Evolutionary conservation across 2,888 invertebrate species (phyloP), one percentile per base, ranked within the genome.

Genomic region (Heliconius hortense): DNA sequence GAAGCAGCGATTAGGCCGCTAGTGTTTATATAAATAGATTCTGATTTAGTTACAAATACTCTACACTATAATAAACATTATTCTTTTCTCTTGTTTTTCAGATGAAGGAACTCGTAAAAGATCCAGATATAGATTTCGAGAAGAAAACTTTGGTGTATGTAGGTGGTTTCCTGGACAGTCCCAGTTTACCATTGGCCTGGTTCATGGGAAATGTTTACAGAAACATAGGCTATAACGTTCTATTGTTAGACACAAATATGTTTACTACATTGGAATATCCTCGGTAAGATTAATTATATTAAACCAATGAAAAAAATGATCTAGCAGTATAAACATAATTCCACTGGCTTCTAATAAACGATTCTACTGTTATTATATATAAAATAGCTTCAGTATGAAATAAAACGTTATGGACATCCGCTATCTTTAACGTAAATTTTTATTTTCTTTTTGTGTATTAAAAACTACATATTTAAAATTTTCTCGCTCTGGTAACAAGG

Each of bases 141-240:
- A 90, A 83, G 74, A 88, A 84, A 72, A 91, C 90, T 0, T 4
- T 88, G 13, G 3, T 93, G 39, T 92, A 87, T 63, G 85, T 88
- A 0, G 88, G 88, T 0, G 92, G 92, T 0, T 93, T 82, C 72
- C 53, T 90, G 79, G 92, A 92, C 56, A 88, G 85, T 18, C 87
- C 89, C 0, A 81, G 69, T 5, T 85, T 85, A 62, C 81, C 85
- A 0, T 77, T 85, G 0, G 87, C 86, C 0, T 66, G 76, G 3
- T 72, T 80, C 0, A 67, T 86, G 3, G 88, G 84, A 0, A 71
- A 77, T 0, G 60, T 78, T 0, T 93, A 91, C 73, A 87, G 82
- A 70, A 82, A 82, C 4, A 48, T 85, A 59, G 89, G 87, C 0
- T 92, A 89, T 56, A 82, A 80, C 11, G 77, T 77, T 0, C 31